Evolutionary conservation across 2,113 vertebrate genomes (phyloP).

Genomic region (Martes martes): DNA sequence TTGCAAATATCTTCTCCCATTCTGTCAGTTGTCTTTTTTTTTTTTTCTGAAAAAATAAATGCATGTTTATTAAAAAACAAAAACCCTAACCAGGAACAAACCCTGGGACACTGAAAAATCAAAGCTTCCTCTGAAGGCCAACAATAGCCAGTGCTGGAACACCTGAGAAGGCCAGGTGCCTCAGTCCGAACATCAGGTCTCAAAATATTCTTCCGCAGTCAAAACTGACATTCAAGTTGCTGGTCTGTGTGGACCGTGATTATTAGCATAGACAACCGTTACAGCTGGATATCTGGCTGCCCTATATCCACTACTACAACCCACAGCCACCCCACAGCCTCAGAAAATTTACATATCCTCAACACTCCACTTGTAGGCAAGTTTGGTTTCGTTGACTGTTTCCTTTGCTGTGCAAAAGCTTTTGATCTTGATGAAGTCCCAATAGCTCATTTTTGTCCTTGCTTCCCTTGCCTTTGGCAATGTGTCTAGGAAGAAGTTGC

Average conservation of each 20-base stretch:
- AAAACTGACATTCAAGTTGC: background rate
- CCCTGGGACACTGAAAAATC: background rate
- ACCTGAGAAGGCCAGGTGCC: background rate
- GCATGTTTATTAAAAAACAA: slow-evolving; percentile 51
- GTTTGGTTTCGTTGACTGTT: background rate
- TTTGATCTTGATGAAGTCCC: no score
- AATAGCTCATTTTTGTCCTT: no score
- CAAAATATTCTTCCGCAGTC: background rate
- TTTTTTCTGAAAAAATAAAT: background rate
- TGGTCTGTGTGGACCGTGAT: background rate
- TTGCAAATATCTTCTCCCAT: no score
- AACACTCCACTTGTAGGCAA: slow-evolving; percentile 97
- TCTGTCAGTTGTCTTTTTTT: no score
- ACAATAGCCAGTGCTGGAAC: background rate
- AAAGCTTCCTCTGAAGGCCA: background rate
- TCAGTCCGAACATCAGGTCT: background rate
- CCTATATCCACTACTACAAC: background rate
- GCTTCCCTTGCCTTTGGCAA: no score
- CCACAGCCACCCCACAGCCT: background rate
- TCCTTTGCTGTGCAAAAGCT: no score
- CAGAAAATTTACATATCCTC: slow-evolving; percentile 91
- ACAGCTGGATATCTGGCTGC: background rate
- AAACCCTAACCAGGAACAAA: background rate
- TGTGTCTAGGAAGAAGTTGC: no score
- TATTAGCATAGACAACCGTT: background rate